A percentile compares a stretch with the other conserved stretches of the same genome.
phyloP scores from a whole-genome alignment of 2,888 invertebrate genomes.

The Nemotelus pantherinus region DNA sequence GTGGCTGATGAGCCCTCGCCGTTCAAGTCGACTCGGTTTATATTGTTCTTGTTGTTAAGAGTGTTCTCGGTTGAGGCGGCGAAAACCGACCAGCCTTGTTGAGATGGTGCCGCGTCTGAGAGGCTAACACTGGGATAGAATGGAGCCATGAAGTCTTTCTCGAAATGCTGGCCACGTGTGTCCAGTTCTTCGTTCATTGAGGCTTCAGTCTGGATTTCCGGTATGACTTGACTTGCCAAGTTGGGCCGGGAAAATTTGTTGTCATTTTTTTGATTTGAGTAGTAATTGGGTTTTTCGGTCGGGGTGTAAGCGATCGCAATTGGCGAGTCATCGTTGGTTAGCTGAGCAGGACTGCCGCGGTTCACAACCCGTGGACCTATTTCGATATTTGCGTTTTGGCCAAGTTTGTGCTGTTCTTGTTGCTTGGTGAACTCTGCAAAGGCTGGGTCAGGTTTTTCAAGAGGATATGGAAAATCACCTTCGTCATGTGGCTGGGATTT shows the following conservation, averaged over 20 bases:
- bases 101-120: constrained; percentile 65
- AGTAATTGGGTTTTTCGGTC: constrained; percentile 65
- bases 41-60: constrained; percentile 60
- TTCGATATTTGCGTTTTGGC: constrained; percentile 61
- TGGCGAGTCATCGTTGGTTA: constrained; percentile 60
- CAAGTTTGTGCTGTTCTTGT: constrained; percentile 62
- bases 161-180: constrained; percentile 62
- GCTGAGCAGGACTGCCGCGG: constrained; percentile 54
- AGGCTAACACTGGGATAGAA: constrained; percentile 74
- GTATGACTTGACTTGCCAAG: constrained; percentile 65
- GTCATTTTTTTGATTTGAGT: constrained; percentile 50
- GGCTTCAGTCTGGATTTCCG: constrained; percentile 65
- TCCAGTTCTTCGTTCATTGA: constrained; percentile 59
- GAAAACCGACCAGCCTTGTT: constrained; percentile 73
- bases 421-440: constrained; percentile 57
- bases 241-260: constrained; percentile 65
- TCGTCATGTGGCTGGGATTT: constrained; percentile 62
- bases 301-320: constrained; percentile 75
- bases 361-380: constrained; percentile 65
- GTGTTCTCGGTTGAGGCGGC: constrained; percentile 55
- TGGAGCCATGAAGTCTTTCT: constrained; percentile 73
- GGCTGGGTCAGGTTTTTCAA: constrained; percentile 70
- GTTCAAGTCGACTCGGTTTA: constrained; percentile 60
- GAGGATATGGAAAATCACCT: constrained; percentile 73
- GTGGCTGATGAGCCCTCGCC: constrained; percentile 54